Evolutionary conservation across 2,888 invertebrate species (phyloP), one percentile per base, ranked within the genome.

Genomic region (Allygus modestus): DNA sequence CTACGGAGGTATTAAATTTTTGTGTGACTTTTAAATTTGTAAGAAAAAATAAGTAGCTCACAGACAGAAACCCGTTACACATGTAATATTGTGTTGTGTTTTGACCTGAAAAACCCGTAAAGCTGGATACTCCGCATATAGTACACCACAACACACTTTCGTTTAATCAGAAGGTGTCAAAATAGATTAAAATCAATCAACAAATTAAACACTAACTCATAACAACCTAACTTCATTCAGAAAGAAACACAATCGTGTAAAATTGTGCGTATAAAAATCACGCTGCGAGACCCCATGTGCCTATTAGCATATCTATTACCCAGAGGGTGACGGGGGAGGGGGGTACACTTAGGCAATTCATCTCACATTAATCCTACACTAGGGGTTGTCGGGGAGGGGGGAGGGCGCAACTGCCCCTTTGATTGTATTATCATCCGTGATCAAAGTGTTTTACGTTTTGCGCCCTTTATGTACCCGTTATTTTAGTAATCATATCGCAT

Each of bases 231-330:
- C n/a, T n/a, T n/a, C n/a, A n/a, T n/a, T n/a, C n/a, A n/a, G n/a
- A n/a, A n/a, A 54, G 0, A 20, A 23, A 54, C 11, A 54, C 54
- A 54, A 31, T 26, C 28, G 65, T 31, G 17, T 65, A 65, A 65
- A 65, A 28, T 46, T 23, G 54, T 31, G 75, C n/a, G 46, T 46
- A 77, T 77, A 77, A 77, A 77, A 77, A 46, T 73, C 73, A 73
- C 73, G 31, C 15, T 41, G 41, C n/a, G 17, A 33, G 37, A 58
- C 33, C 51, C n/a, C 79, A 82, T 92, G 92, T 92, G 92, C 92
- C 91, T 75, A 85, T 85, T 85, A 85, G 82, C 85, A 85, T 85
- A 85, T 82, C 85, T 81, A 85, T 85, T 82, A 82, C 84, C 81
- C 82, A n/a, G 41, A 20, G 12, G 31, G 23, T 7, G 81, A 17